These are phyloP conservation scores for Indicator maculatus DNA, from an alignment of 2,113 vertebrate genomes.

Conservation along the genomic window DNA sequence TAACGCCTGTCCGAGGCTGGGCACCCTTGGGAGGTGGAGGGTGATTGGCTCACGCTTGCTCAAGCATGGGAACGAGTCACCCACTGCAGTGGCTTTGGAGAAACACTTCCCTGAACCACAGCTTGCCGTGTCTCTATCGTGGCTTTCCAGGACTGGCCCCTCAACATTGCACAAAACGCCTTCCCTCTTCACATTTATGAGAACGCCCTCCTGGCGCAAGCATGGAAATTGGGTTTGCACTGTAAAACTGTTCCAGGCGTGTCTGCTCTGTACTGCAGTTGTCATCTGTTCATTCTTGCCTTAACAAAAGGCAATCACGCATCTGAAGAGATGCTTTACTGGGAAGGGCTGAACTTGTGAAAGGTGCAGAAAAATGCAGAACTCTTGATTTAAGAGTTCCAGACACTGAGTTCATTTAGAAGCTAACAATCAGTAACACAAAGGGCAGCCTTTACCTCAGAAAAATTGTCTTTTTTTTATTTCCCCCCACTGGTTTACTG, in stretches of 20 bases:
- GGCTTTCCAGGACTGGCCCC: neutral
- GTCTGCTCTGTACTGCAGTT: slow-evolving; percentile 3
- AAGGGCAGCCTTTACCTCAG: neutral
- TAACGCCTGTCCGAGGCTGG: neutral
- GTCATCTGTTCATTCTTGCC: slow-evolving; percentile 64
- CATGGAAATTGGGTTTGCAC: neutral
- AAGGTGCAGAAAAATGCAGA: slow-evolving; percentile 32
- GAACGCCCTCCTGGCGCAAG: neutral
- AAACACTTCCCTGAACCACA: neutral
- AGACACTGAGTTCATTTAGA: slow-evolving; percentile 32
- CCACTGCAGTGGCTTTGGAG: neutral
- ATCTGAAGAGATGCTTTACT: slow-evolving; percentile 8
- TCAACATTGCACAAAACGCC: neutral
- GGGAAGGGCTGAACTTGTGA: slow-evolving; percentile 42
- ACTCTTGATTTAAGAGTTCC: neutral
- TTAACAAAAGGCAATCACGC: slow-evolving; percentile 20
- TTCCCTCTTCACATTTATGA: neutral
- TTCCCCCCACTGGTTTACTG: neutral
- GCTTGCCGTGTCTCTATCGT: neutral
- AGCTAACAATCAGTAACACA: neutral
- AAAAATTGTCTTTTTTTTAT: neutral
- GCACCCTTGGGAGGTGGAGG: neutral
- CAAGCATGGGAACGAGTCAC: neutral
- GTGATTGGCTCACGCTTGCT: neutral
- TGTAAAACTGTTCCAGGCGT: slow-evolving; percentile 12